Evolutionary conservation across 1,140 invertebrate species (phyloP).

Genomic region (Drosophila teissieri): DNA sequence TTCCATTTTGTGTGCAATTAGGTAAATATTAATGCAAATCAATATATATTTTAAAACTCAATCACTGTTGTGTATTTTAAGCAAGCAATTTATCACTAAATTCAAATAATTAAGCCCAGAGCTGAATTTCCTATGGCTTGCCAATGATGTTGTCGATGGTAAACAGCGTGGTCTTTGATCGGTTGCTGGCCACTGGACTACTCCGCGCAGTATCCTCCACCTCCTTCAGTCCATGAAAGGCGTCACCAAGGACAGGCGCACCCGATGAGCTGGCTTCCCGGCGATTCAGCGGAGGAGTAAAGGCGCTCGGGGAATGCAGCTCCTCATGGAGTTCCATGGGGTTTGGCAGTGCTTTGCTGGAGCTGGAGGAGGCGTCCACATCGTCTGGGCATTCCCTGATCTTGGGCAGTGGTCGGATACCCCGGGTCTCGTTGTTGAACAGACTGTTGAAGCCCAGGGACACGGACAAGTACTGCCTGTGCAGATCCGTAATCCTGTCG

Average conservation of each 20-base stretch:
- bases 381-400: conserved; percentile 33
- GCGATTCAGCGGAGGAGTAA: conserved; percentile 38
- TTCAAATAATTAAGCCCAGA: not conserved
- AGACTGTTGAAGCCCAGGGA: conserved; percentile 79
- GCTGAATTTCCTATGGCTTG: conserved; percentile 36
- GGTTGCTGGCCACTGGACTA: conserved; percentile 17
- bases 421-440: conserved; percentile 56
- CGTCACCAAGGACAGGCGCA: conserved; percentile 3
- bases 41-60: not conserved
- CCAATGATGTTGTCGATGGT: conserved; percentile 76
- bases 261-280: conserved; percentile 13
- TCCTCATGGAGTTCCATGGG: conserved; percentile 47
- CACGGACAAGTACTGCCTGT: conserved; percentile 78
- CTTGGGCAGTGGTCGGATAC: not conserved
- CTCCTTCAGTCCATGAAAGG: conserved; percentile 53
- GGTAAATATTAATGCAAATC: no score
- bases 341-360: conserved; percentile 30
- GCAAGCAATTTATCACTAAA: conserved; percentile 1
- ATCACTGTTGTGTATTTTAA: conserved; percentile 6
- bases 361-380: conserved; percentile 52
- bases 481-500: conserved; percentile 80
- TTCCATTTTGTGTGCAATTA: not conserved
- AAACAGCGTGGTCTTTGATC: conserved; percentile 65
- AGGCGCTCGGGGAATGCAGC: conserved; percentile 73
- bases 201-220: not conserved